These are phyloP conservation scores for Rhinatrema bivittatum DNA, from an alignment of 2,797 vertebrate species.

Conservation along the genomic window DNA sequence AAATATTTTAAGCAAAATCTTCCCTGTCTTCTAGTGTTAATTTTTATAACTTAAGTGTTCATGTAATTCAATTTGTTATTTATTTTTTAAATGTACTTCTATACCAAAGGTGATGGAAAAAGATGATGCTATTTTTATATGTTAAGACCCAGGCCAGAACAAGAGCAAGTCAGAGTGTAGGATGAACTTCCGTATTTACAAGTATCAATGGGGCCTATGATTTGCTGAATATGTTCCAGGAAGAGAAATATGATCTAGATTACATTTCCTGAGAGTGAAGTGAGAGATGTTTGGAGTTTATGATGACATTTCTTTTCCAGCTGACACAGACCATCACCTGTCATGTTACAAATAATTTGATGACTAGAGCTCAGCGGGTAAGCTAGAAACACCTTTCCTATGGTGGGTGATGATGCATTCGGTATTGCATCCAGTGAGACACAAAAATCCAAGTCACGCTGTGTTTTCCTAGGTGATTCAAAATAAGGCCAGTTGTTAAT, in stretches of 20 bases:
- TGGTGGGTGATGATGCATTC: conserved; percentile 48
- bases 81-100: conserved; percentile 54
- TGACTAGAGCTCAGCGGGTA: conserved; percentile 54
- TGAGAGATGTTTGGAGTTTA: conserved; percentile 81
- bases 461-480: conserved; percentile 33
- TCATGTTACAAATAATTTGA: conserved; percentile 74
- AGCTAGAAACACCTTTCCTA: conserved; percentile 52
- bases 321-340: conserved; percentile 89
- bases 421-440: conserved; percentile 32
- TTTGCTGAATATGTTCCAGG: conserved; percentile 73
- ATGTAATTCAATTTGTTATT: conserved; percentile 54
- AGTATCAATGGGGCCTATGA: conserved; percentile 62
- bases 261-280: conserved; percentile 79
- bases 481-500: conserved; percentile 37
- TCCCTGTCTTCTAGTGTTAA: no score
- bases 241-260: conserved; percentile 66
- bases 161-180: conserved; percentile 44
- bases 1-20: no score
- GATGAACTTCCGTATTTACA: conserved; percentile 72
- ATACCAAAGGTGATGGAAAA: conserved; percentile 48
- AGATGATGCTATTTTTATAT: conserved; percentile 57
- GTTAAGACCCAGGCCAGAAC: conserved; percentile 41
- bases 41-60: no score
- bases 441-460: conserved; percentile 47
- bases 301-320: conserved; percentile 68